Conservation (phyloP, 92 coral and sea anemone genomes). For the Zoanthus sansibaricus region DNA sequence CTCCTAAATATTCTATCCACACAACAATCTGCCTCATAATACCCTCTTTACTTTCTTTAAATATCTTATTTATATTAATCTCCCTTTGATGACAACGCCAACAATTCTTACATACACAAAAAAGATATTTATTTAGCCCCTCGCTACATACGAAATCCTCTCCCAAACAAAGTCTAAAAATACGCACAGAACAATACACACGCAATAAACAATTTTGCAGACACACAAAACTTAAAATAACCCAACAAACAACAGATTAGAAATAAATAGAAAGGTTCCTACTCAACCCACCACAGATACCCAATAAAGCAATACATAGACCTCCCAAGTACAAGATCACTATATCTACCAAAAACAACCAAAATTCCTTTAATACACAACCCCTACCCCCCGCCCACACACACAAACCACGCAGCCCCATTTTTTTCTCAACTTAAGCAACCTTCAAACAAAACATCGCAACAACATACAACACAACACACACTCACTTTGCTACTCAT, state of each 20-base stretch:
- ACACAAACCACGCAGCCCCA: constrained; percentile 12
- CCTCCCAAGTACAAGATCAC: constrained; percentile 6
- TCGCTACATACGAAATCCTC: constrained; percentile 31
- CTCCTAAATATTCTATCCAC: constrained; percentile 13
- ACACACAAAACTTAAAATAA: constrained; percentile 24
- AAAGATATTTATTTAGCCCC: constrained; percentile 22
- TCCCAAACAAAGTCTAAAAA: constrained; percentile 24
- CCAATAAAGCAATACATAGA: not conserved
- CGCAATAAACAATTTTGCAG: constrained; percentile 32
- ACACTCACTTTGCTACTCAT: constrained; percentile 1
- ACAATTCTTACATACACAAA: constrained; percentile 21
- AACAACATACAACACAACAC: constrained; percentile 13
- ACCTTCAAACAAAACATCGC: constrained; percentile 23
- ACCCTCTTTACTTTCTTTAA: constrained; percentile 31
- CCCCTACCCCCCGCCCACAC: constrained; percentile 2
- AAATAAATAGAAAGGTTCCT: constrained; percentile 7
- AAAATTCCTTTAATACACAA: not conserved
- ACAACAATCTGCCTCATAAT: constrained; percentile 22
- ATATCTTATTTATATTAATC: constrained; percentile 23
- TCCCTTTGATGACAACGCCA: constrained; percentile 32
- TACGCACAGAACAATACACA: constrained; percentile 28
- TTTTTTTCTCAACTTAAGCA: not conserved
- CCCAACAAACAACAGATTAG: constrained; percentile 17
- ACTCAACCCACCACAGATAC: constrained; percentile 5
- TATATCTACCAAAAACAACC: constrained; percentile 15